phyloP scores from a whole-genome alignment of 2,113 vertebrate genomes.

The Dendrocopos noguchii region DNA sequence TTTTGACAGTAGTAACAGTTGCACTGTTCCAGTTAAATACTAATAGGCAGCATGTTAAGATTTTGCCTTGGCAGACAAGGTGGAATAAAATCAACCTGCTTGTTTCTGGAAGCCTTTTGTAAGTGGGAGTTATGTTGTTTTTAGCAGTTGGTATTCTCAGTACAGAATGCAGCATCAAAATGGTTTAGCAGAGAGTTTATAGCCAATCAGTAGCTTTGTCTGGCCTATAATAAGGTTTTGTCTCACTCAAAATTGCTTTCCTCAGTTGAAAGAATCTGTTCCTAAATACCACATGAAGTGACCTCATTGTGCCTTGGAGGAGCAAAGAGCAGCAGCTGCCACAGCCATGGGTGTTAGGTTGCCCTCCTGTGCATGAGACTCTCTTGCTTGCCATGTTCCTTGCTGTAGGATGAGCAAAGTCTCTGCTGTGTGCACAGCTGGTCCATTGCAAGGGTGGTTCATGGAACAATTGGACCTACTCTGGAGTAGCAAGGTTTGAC shows the following conservation, averaged over 20 bases:
- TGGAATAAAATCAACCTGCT: neutral
- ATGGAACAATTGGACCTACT: accelerated
- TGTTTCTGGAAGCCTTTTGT: neutral
- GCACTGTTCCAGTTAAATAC: neutral
- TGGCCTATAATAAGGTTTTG: neutral
- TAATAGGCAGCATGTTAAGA: neutral
- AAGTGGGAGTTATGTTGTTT: neutral
- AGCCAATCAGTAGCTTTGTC: neutral
- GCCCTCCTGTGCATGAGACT: neutral
- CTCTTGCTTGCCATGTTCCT: neutral
- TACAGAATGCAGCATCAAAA: neutral
- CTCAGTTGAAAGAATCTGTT: neutral
- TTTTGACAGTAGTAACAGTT: neutral
- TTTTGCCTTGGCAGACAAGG: neutral
- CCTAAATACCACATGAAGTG: neutral
- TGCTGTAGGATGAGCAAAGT: neutral
- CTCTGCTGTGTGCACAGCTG: neutral
- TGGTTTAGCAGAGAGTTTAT: neutral
- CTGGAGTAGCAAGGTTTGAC: neutral
- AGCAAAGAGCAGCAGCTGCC: neutral
- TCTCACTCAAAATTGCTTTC: neutral
- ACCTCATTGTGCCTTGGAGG: neutral
- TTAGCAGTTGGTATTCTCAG: neutral
- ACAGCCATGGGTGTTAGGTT: neutral
- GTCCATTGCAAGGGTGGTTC: neutral